Percentiles rank a stretch among this genome's conserved stretches.
These are phyloP conservation scores for Momotus momota DNA, from an alignment of 2,797 vertebrate species.

Conservation along the genomic window DNA sequence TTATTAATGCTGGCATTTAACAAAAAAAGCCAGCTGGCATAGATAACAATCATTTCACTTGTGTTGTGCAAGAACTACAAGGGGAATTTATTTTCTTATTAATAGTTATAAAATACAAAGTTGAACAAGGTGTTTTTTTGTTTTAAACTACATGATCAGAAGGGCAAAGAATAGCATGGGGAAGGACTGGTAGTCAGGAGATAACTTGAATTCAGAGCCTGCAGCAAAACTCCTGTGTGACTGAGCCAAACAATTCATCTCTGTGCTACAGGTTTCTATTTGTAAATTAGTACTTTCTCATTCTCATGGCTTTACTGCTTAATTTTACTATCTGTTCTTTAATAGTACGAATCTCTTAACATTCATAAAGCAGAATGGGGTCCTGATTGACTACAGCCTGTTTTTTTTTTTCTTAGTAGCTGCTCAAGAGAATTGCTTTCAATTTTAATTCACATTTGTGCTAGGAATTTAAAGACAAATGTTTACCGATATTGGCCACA, in stretches of 20 bases:
- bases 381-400: not conserved
- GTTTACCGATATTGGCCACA: not conserved
- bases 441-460: not conserved
- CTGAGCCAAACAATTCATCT: not conserved
- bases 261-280: not conserved
- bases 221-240: not conserved
- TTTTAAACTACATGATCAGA: not conserved
- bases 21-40: not conserved
- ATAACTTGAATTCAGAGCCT: not conserved
- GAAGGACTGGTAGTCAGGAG: not conserved
- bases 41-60: not conserved
- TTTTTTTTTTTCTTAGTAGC: not conserved
- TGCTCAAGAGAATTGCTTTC: not conserved
- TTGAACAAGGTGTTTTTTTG: not conserved
- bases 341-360: not conserved
- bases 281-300: not conserved
- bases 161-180: not conserved
- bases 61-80: not conserved
- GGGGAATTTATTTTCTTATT: not conserved
- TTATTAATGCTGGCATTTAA: constrained; percentile 20
- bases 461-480: not conserved
- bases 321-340: not conserved
- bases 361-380: not conserved
- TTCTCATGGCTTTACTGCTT: not conserved
- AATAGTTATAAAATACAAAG: not conserved